Percentiles rank a stretch among this genome's conserved stretches.
phyloP scores from a whole-genome alignment of 2,113 vertebrate genomes.

The Acrocephalus kingi region DNA sequence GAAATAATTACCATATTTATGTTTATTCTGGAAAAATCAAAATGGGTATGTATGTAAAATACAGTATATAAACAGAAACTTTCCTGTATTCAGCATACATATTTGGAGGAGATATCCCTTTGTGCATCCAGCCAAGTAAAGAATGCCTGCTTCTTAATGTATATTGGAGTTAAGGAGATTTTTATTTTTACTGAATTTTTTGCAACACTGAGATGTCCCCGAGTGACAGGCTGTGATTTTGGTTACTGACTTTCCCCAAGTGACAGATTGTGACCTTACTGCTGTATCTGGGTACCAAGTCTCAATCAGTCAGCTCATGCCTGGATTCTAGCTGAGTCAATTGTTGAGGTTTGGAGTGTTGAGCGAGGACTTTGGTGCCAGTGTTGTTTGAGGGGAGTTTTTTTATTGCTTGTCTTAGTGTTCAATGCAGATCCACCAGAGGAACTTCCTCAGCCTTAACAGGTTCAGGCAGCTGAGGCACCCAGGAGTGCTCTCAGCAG shows the following conservation, averaged over 20 bases:
- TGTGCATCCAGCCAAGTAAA: background rate
- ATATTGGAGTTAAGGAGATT: too few relatives aligned
- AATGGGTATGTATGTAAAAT: background rate
- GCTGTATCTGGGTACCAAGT: fast-evolving
- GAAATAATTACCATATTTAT: background rate
- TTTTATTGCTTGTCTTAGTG: background rate
- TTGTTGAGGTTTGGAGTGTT: background rate
- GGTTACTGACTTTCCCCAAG: too few relatives aligned
- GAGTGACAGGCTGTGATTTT: background rate
- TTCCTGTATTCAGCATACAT: background rate
- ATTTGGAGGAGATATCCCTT: background rate
- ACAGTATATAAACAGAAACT: background rate
- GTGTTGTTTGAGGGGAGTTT: background rate
- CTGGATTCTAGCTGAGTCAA: too few relatives aligned
- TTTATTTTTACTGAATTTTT: background rate
- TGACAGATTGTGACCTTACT: background rate
- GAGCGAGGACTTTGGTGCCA: background rate
- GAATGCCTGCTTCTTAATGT: background rate
- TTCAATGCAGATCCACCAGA: background rate
- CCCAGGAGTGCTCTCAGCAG: background rate
- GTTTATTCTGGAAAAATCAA: background rate
- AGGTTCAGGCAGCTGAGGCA: background rate
- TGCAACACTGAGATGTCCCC: background rate
- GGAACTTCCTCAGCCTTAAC: background rate
- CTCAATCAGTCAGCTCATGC: background rate